Conservation (phyloP, 2,113 vertebrate genomes). For the Zapornia atra region DNA sequence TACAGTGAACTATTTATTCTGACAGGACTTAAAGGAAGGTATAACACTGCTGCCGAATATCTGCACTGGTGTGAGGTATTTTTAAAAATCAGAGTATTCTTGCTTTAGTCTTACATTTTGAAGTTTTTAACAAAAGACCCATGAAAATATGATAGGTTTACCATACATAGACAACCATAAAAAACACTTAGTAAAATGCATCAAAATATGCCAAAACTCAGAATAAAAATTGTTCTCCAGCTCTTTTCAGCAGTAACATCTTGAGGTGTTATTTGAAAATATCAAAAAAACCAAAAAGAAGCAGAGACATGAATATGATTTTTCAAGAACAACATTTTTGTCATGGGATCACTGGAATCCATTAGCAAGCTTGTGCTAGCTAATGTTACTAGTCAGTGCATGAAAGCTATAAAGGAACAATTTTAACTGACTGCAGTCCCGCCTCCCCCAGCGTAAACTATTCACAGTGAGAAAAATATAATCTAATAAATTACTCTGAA, state of each 20-base stretch:
- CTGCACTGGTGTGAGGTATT: neutral
- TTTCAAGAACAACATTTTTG: neutral
- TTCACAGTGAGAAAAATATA: neutral
- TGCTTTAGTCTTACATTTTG: neutral
- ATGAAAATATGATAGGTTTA: neutral
- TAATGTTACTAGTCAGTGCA: neutral
- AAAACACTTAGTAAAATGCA: neutral
- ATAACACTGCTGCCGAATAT: neutral
- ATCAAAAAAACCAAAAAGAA: neutral
- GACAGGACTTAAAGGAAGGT: neutral
- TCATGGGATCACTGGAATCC: neutral
- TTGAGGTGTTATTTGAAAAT: neutral
- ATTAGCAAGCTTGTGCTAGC: constrained; percentile 28
- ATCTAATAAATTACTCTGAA: neutral
- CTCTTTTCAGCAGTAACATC: neutral
- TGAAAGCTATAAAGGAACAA: neutral
- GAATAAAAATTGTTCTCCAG: neutral
- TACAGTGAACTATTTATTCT: neutral
- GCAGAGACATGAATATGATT: neutral
- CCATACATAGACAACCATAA: neutral
- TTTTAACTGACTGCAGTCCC: neutral
- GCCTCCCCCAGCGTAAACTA: rapidly evolving
- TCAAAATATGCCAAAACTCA: neutral
- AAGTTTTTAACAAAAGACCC: neutral
- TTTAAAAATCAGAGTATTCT: neutral